A percentile compares a stretch with the other conserved stretches of the same genome.
phyloP scores from a whole-genome alignment of 2,797 vertebrate genomes.

The Ptychadena robeensis region DNA sequence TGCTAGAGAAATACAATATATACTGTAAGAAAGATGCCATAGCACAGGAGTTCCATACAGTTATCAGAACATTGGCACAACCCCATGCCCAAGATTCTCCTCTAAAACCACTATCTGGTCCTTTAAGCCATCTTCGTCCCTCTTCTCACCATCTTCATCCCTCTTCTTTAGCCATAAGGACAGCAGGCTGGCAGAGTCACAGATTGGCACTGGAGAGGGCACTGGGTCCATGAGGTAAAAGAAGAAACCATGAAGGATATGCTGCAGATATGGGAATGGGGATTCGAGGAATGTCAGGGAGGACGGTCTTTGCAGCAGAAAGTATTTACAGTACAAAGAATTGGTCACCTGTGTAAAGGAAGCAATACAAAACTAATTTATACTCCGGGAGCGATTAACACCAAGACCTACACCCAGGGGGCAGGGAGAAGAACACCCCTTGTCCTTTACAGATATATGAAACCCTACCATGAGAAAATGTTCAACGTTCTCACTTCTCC shows the following conservation, averaged over 20 bases:
- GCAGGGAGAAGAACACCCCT: no score
- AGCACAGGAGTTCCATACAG: not conserved
- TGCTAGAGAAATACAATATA: slow-evolving; percentile 4
- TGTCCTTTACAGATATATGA: no score
- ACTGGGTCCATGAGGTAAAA: slow-evolving; percentile 26
- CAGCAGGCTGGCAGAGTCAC: slow-evolving; percentile 20
- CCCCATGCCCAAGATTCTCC: slow-evolving; percentile 4
- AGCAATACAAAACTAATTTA: not conserved
- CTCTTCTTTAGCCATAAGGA: not conserved
- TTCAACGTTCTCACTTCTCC: no score
- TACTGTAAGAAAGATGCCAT: not conserved
- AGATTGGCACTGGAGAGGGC: slow-evolving; percentile 42
- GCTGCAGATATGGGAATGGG: slow-evolving; percentile 55
- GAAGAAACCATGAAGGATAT: not conserved
- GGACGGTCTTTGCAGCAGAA: slow-evolving; percentile 26
- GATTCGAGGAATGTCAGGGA: slow-evolving; percentile 56
- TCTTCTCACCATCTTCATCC: slow-evolving; percentile 2
- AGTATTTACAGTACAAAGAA: slow-evolving; percentile 45
- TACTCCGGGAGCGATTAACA: not conserved
- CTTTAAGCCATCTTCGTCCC: not conserved
- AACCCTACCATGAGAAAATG: no score
- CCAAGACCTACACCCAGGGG: no score
- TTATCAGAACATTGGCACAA: slow-evolving; percentile 42
- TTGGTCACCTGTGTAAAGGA: slow-evolving; percentile 9
- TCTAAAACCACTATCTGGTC: not conserved